phyloP scores from a whole-genome alignment of 2,888 invertebrate genomes.

The Toxonevra muliebris region DNA sequence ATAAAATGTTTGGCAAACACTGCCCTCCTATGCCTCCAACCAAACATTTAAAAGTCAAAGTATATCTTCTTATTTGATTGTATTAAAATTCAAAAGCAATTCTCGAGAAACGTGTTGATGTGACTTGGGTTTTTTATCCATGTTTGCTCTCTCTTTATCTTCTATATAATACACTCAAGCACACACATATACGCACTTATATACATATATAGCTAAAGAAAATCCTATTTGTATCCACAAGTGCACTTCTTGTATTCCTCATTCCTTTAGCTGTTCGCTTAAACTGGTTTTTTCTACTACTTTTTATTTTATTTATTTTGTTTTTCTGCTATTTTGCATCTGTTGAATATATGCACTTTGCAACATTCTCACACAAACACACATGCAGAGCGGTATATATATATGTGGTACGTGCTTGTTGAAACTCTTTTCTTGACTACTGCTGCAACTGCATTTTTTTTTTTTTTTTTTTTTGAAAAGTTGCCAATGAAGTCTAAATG shows the following conservation, averaged over 20 bases:
- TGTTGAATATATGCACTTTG: conserved; percentile 27
- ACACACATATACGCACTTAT: neutral
- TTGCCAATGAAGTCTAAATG: conserved; percentile 44
- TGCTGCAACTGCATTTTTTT: neutral
- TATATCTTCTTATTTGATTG: conserved; percentile 30
- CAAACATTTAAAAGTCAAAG: conserved; percentile 20
- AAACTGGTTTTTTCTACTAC: neutral
- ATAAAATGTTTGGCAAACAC: neutral
- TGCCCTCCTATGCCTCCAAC: neutral
- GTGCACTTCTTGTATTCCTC: conserved; percentile 19
- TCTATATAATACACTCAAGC: neutral
- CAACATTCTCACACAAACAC: neutral
- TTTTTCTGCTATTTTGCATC: conserved; percentile 14
- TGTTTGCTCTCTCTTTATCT: neutral
- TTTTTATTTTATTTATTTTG: conserved; percentile 10
- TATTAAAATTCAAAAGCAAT: conserved; percentile 31
- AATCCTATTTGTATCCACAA: conserved; percentile 24
- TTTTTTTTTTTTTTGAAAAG: conserved; percentile 35
- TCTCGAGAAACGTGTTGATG: conserved; percentile 24
- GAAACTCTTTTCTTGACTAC: neutral
- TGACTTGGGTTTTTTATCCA: conserved; percentile 3
- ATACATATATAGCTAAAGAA: neutral
- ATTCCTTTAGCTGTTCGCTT: conserved; percentile 2
- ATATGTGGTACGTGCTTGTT: neutral
- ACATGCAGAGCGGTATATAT: neutral